Conservation (phyloP, 2,113 vertebrate species). For the Pantherophis guttatus region DNA sequence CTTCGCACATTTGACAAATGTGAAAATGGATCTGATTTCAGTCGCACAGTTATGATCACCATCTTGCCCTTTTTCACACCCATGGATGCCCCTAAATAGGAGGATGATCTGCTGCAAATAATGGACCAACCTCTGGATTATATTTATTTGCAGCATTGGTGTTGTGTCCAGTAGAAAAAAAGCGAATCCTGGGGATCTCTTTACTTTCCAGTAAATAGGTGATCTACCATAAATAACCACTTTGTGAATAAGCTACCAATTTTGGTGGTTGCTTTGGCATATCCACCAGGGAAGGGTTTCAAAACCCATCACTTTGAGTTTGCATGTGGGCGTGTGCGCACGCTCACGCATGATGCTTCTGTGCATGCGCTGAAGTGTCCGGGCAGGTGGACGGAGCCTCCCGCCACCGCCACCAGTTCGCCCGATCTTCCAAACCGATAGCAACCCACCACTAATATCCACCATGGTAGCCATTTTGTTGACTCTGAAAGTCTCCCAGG, state of each 20-base stretch:
- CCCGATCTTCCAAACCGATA: too few relatives aligned
- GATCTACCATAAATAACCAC: neutral
- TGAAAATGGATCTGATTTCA: neutral
- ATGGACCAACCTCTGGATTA: neutral
- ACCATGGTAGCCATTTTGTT: neutral
- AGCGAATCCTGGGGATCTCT: neutral
- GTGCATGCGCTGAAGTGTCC: accelerated
- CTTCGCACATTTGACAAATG: neutral
- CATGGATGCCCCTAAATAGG: neutral
- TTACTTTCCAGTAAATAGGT: neutral
- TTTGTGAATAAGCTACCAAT: neutral
- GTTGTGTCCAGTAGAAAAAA: neutral
- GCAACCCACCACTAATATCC: neutral
- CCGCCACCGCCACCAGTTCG: too few relatives aligned
- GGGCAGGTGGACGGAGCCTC: too few relatives aligned
- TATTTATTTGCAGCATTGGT: neutral
- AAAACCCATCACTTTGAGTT: too few relatives aligned
- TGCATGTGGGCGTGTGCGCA: too few relatives aligned
- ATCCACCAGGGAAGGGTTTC: too few relatives aligned
- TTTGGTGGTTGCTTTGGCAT: neutral
- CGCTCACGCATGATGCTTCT: too few relatives aligned
- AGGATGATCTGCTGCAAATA: neutral
- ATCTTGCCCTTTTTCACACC: neutral
- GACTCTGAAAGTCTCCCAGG: neutral
- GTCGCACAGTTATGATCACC: neutral